Percentiles rank a stretch among this genome's conserved stretches.
These are phyloP conservation scores for Melanotus villosus DNA, from an alignment of 2,888 invertebrate species.

Conservation along the genomic window DNA sequence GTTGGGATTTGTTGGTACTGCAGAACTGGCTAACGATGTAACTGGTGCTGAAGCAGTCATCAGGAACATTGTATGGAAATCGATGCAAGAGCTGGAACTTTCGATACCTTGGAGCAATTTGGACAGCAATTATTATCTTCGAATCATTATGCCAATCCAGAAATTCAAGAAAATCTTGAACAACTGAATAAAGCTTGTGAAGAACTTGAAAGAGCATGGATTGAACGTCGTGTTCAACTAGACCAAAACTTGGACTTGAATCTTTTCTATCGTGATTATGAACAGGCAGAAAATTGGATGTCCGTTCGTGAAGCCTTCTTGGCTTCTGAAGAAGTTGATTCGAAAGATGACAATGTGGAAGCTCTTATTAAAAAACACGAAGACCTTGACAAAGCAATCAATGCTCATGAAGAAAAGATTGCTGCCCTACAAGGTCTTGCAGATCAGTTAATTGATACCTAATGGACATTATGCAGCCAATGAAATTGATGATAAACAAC, in stretches of 20 bases:
- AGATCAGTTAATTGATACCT: constrained; percentile 93
- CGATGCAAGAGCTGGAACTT: constrained; percentile 97
- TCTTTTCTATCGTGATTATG: constrained; percentile 98
- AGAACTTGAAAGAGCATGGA: constrained; percentile 97
- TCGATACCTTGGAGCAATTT: constrained; percentile 97
- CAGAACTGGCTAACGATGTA: constrained; percentile 98
- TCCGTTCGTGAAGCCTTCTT: constrained; percentile 98
- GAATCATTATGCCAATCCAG: constrained; percentile 96
- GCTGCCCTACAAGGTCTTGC: constrained; percentile 93
- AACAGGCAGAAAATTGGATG: constrained; percentile 99
- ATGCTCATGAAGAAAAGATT: constrained; percentile 98
- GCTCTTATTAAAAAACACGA: constrained; percentile 99
- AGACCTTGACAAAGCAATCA: constrained; percentile 99
- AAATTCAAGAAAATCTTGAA: constrained; percentile 95
- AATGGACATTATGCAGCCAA: constrained; percentile 95
- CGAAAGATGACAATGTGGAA: constrained; percentile 96
- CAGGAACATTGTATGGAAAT: constrained; percentile 97
- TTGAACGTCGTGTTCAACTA: constrained; percentile 93
- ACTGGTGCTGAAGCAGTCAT: constrained; percentile 99
- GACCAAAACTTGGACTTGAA: constrained; percentile 99
- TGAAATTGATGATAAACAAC: constrained; percentile 91
- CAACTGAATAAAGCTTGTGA: constrained; percentile 92
- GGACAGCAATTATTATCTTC: constrained; percentile 96
- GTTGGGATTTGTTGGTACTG: constrained; percentile 97
- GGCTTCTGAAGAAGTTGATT: constrained; percentile 85